Base-by-base conservation (phyloP, 2,888 invertebrate genomes). In the Drosophila melanosoma region DNA sequence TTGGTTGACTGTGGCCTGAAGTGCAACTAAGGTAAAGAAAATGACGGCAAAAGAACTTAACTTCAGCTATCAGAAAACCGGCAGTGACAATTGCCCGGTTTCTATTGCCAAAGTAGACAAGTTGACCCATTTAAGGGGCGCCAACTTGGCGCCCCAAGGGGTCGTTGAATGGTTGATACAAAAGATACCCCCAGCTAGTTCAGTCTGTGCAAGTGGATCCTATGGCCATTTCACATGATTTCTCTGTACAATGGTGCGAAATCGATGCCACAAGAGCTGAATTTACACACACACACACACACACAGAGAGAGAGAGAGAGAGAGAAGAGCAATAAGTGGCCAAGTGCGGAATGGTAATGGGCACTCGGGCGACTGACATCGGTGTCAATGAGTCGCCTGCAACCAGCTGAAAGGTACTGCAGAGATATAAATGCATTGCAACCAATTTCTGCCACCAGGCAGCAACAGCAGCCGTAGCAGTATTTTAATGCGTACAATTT, bases 1-100 rank as follows among this genome's bases (percentile, higher is more conserved):
- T 32, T 68, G 68, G 74, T 53, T 57, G 53, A 15, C 20, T 53
- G 49, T 20, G 33, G 79, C 45, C 62, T 32, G 38, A 54, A 76
- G 61, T 66, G 74, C 54, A 77, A 48, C 58, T 33, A 52, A 35
- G 20, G 42, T 45, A 20, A 58, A 42, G 15, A 23, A 26, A 23
- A 36, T 32, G 52, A 62, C 23, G 60, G 36, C 33, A 69, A 57
- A 69, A 57, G 65, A 60, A 58, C 32, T 36, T 61, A 57, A 69
- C 67, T 69, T 68, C 26, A 40, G 38, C 17, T 15, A 48, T 42
- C 36, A 40, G 56, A 40, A 48, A 51, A 45, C 23, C 53, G 48
- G 58, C 74, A 69, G 76, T 82, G 89, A 84, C 84, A 89, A 89
- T 89, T 84, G 88, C 66, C 85, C 83, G 71, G 69, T 74, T 83